Base-by-base conservation (phyloP, 2,797 vertebrate genomes). In the Lateolabrax maculatus region DNA sequence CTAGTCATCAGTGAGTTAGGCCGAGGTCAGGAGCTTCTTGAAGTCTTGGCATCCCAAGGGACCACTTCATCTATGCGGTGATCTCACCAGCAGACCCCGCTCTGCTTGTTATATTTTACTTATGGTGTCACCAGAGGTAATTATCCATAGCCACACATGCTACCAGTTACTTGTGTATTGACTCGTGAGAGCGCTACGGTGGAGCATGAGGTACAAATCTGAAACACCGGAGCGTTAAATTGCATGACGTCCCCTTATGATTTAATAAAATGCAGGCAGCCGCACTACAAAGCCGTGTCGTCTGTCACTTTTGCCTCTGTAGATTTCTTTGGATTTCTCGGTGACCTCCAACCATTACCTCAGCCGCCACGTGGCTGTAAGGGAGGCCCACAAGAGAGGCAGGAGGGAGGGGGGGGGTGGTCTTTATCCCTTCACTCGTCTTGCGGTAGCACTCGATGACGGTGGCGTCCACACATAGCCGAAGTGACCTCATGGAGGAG, bases 41-140 rank as follows among this genome's bases (percentile, higher is more conserved):
- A 95, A 95, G 94, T 95, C 93, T 90, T 90, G 85, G 85, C 83
- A 84, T 93, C 95, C 90, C 94, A 25, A 68, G 92, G 89, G 94
- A 90, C 91, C 93, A 93, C 94, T 95, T 94, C 92, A 95, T 95
- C 93, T 92, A 75, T 75, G 85, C 37, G 78, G 91, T 95, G 95
- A 95, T 94, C 94, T 95, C 95, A 95, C 90, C 90, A 60, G 84
- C 93, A 94, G 91, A 90, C 89, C 84, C 87, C 31, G 84, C 85
- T 92, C 89, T 69, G 89, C 94, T 95, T 94, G 93, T 95, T 95
- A 94, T 95, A 94, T 94, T 95, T 94, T 94, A 94, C 93, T 94
- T 92, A 90, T 88, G 87, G 90, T 95, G 94, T 95, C 94, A 95
- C 94, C 80, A 88, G 90, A 68, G 86, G 91, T 92, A 94, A 95